Evolutionary conservation across 2,113 vertebrate species (phyloP).

Genomic region (Zingel zingel): DNA sequence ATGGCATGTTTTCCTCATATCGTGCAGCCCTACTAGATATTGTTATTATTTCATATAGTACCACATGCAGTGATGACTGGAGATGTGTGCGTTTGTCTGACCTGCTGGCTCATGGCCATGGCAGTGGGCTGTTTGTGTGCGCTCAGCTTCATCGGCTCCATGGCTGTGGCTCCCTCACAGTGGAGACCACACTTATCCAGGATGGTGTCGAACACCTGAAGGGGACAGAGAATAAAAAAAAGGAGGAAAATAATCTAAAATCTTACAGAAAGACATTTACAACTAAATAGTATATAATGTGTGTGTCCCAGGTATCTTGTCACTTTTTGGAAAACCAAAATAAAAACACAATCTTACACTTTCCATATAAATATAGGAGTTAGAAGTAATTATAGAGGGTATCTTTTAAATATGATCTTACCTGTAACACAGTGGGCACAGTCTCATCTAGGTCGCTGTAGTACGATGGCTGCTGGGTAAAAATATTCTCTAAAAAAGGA

Average conservation of each 20-base stretch:
- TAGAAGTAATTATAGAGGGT: neutral
- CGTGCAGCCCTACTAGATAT: too few relatives aligned
- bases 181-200: slow-evolving; percentile 90
- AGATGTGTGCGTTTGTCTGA: slow-evolving; percentile 60
- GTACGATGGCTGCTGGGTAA: slow-evolving; percentile 94
- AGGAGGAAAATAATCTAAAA: neutral
- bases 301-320: neutral
- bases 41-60: too few relatives aligned
- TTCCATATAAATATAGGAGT: neutral
- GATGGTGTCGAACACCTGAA: slow-evolving; percentile 92
- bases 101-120: slow-evolving; percentile 90
- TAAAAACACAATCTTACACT: neutral
- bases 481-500: slow-evolving; percentile 90
- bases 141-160: slow-evolving; percentile 89
- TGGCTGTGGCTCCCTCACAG: slow-evolving; percentile 83
- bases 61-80: neutral
- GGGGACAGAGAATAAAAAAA: neutral
- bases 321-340: neutral
- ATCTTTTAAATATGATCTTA: neutral
- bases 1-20: too few relatives aligned
- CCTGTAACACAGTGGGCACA: slow-evolving; percentile 89
- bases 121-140: slow-evolving; percentile 82
- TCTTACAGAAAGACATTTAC: neutral
- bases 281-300: neutral
- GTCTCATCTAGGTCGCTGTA: slow-evolving; percentile 92